Percentiles rank a stretch among this genome's conserved stretches.
Conservation (phyloP, 2,888 invertebrate genomes). For the Rotaria magnacalcarata region DNA sequence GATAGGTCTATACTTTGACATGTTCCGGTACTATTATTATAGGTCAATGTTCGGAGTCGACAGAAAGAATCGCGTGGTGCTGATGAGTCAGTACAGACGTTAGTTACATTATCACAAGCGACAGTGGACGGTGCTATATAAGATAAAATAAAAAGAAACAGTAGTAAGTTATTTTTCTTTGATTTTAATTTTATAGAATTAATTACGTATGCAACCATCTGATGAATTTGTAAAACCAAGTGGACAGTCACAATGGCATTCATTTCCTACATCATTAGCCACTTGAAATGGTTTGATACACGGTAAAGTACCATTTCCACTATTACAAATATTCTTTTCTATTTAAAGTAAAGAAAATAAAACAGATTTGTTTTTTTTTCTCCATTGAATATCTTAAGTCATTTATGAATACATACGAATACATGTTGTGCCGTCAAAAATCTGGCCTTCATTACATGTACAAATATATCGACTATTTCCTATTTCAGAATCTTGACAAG, state of each 20-base stretch:
- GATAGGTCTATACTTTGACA: neutral
- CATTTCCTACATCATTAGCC: neutral
- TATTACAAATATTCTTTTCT: neutral
- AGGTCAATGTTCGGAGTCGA: neutral
- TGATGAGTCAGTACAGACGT: neutral
- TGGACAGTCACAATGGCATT: neutral
- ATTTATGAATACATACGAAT: neutral
- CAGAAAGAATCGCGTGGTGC: neutral
- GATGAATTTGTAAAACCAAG: neutral
- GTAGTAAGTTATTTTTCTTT: neutral
- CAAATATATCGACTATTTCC: neutral
- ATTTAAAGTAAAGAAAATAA: neutral
- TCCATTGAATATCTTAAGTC: too few relatives aligned
- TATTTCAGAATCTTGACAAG: neutral
- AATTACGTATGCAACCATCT: neutral
- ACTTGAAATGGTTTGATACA: neutral
- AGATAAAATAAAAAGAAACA: neutral
- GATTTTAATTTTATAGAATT: neutral
- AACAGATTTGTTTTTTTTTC: too few relatives aligned
- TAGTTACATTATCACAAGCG: neutral
- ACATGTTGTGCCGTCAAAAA: constrained; percentile 28
- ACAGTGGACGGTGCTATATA: neutral
- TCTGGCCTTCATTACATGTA: neutral
- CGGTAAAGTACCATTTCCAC: neutral
- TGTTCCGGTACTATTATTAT: neutral